These are phyloP conservation scores for Mixornis gularis DNA, from an alignment of 2,113 vertebrate species.

Conservation along the genomic window DNA sequence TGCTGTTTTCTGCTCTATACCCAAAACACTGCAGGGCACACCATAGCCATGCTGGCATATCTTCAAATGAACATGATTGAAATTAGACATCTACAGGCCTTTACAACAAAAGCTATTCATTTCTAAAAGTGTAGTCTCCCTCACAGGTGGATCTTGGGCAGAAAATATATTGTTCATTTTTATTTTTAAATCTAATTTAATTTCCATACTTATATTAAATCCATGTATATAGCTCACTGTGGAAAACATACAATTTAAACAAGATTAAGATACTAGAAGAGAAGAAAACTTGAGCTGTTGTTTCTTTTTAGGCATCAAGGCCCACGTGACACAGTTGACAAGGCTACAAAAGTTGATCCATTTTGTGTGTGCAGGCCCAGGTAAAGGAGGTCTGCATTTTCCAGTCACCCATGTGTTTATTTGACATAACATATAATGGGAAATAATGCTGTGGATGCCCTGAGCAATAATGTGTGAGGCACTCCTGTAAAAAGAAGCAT, in stretches of 20 bases:
- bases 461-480: neutral
- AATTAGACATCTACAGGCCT: neutral
- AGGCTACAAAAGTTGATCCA: neutral
- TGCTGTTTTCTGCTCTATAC: neutral
- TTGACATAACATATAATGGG: neutral
- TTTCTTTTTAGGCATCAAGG: neutral
- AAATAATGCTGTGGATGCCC: neutral
- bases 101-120: neutral
- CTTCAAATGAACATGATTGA: neutral
- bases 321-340: accelerated
- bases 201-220: neutral
- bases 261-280: neutral
- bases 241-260: neutral
- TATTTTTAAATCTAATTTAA: neutral
- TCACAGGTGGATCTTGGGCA: neutral
- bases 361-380: neutral
- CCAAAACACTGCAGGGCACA: neutral
- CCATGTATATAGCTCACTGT: neutral
- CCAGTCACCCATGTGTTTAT: neutral
- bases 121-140: neutral
- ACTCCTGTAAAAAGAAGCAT: neutral
- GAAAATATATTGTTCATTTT: accelerated
- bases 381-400: neutral
- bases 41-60: neutral
- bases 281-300: neutral